A percentile compares a stretch with the other conserved stretches of the same genome.
Conservation (phyloP, 2,113 vertebrate genomes). For the cattle (Bos taurus) region DNA sequence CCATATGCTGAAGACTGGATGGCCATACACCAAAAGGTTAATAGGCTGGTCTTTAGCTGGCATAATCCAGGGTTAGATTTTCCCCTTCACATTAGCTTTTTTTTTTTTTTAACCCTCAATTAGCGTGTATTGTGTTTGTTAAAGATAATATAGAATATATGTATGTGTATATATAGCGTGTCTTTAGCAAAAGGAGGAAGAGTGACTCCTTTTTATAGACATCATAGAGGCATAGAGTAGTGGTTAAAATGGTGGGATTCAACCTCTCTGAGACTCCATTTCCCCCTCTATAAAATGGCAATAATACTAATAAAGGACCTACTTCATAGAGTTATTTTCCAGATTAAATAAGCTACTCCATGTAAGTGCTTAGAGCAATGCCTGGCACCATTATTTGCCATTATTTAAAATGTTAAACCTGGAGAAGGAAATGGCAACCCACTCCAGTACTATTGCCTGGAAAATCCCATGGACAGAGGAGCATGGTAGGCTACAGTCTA, state of each 20-base stretch:
- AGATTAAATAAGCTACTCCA: not conserved
- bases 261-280: not conserved
- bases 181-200: not conserved
- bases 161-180: not conserved
- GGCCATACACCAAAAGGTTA: not conserved
- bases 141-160: not conserved
- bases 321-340: not conserved
- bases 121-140: not conserved
- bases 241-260: not conserved
- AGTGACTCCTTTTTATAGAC: not conserved
- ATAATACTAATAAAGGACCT: not conserved
- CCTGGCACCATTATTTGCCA: not conserved
- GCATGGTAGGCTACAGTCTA: too few species aligned
- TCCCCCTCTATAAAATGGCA: not conserved
- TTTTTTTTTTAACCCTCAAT: not conserved
- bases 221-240: not conserved
- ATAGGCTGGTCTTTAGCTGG: not conserved
- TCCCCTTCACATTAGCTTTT: not conserved
- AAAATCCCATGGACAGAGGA: too few species aligned
- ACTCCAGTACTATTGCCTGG: too few species aligned
- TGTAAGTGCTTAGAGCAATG: not conserved
- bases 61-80: not conserved
- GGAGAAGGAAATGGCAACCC: too few species aligned
- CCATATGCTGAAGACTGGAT: not conserved
- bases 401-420: not conserved